phyloP scores from a whole-genome alignment of 2,888 invertebrate species.

The Myopa testacea region DNA sequence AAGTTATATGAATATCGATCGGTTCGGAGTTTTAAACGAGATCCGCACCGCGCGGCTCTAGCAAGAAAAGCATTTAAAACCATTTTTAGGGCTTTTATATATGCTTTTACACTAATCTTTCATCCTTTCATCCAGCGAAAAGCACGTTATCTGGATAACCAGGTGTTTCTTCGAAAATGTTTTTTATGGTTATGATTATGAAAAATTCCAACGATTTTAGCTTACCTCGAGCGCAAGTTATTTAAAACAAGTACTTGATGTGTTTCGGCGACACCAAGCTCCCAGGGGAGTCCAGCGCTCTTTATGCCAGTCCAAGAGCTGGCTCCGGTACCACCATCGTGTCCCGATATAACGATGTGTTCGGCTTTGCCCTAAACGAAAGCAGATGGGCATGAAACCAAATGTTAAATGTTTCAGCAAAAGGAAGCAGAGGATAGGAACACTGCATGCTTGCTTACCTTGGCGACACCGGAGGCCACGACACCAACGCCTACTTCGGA shows the following conservation, averaged over 20 bases:
- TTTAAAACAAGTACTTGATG: constrained; percentile 96
- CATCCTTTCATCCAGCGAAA: constrained; percentile 56
- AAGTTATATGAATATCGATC: constrained; percentile 12
- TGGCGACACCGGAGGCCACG: constrained; percentile 98
- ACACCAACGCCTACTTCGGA: constrained; percentile 99
- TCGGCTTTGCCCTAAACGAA: constrained; percentile 89
- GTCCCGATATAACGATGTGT: constrained; percentile 98
- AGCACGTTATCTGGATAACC: constrained; percentile 66
- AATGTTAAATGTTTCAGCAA: neutral
- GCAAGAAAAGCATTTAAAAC: constrained; percentile 18
- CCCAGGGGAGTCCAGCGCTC: constrained; percentile 98
- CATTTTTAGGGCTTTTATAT: constrained; percentile 15
- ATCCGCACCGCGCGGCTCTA: constrained; percentile 24
- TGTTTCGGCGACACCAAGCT: constrained; percentile 97
- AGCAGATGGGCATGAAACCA: neutral
- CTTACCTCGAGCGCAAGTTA: constrained; percentile 82
- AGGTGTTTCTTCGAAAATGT: constrained; percentile 63
- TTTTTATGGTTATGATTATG: constrained; percentile 63
- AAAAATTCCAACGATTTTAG: constrained; percentile 54
- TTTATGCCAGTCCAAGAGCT: constrained; percentile 99
- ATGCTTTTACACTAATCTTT: constrained; percentile 15
- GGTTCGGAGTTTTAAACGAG: constrained; percentile 11
- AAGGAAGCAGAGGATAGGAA: too few relatives aligned
- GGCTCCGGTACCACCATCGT: constrained; percentile 99
- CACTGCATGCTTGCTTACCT: constrained; percentile 71